Base-by-base conservation (phyloP, 2,888 invertebrate species). In the Eurytoma californica region DNA sequence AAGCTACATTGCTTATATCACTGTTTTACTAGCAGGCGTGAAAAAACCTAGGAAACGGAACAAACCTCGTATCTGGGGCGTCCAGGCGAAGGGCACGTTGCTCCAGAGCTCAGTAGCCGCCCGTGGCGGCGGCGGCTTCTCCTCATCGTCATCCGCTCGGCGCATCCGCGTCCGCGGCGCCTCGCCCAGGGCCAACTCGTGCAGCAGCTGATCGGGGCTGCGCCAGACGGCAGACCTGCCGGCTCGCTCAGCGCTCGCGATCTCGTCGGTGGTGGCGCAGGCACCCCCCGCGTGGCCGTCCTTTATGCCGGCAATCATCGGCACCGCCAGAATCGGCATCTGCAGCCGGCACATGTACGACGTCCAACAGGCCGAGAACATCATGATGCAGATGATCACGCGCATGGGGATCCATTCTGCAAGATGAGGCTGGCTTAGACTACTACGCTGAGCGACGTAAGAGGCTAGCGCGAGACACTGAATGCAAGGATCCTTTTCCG, bases 261-360 rank as follows among this genome's bases (percentile, higher is more conserved):
- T 24, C 24, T 24, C 24, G 2, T 51, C 67, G 55, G 51, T 3
- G 13, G 20, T 3, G 61, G 20, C 18, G 65, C 66, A 70, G 14
- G 66, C 66, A 0, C 57, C 72, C 51, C 14, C 5, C 4, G 5
- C n/a, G 30, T 9, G 0, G 0, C 7, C 1, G 2, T 12, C 18
- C 20, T 18, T 7, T 0, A 16, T n/a, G 12, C n/a, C 47, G 18
- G n/a, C 51, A 14, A 88, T 87, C 89, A 89, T 89, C 7, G 88
- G 86, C 0, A 88, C 87, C 2, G 82, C 87, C 0, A 89, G 80
- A 57, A 95, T 93, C 18, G 95, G 95, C 91, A 95, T 93, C 87
- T 95, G 95, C 1, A 95, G 93, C 70, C 95, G 92, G 82, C 94
- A 91, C 94, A 95, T 94, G 90, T 95, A 95, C 18, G 92, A 92